Evolutionary conservation across 2,888 invertebrate species (phyloP).

Genomic region (Chorisops tibialis): DNA sequence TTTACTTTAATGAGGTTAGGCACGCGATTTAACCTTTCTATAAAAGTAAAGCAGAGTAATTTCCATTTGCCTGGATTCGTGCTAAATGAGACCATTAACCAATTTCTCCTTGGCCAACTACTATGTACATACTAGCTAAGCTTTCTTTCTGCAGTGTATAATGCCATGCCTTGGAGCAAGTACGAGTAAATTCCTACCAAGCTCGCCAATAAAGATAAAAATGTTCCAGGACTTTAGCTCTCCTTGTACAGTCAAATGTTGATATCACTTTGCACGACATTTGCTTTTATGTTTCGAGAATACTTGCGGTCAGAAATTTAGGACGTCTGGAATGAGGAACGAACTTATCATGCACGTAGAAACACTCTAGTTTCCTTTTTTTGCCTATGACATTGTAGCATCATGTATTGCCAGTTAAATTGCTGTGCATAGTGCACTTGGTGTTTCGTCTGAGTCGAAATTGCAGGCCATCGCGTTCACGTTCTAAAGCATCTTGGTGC

Average conservation of each 20-base stretch:
- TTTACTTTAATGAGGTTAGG: conserved; percentile 4
- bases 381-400: neutral
- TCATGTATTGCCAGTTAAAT: conserved; percentile 10
- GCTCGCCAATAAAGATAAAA: too few species aligned
- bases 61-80: conserved; percentile 22
- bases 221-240: too few species aligned
- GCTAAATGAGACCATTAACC: conserved; percentile 24
- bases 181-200: too few species aligned
- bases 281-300: neutral
- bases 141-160: conserved; percentile 16
- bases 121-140: neutral
- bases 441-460: conserved; percentile 10
- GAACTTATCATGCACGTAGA: conserved; percentile 10
- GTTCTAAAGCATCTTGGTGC: neutral
- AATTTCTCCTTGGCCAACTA: conserved; percentile 1
- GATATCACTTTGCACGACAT: conserved; percentile 6
- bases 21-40: conserved; percentile 20
- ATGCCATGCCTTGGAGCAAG: conserved; percentile 3
- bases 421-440: conserved; percentile 18
- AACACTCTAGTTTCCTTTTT: conserved; percentile 10
- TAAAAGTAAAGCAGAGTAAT: conserved; percentile 10
- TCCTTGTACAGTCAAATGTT: neutral
- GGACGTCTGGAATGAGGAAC: conserved; percentile 2
- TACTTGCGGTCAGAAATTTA: conserved; percentile 2
- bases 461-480: conserved; percentile 12